phyloP scores from a whole-genome alignment of 2,113 vertebrate species.

The Campylomormyrus tamandua region DNA sequence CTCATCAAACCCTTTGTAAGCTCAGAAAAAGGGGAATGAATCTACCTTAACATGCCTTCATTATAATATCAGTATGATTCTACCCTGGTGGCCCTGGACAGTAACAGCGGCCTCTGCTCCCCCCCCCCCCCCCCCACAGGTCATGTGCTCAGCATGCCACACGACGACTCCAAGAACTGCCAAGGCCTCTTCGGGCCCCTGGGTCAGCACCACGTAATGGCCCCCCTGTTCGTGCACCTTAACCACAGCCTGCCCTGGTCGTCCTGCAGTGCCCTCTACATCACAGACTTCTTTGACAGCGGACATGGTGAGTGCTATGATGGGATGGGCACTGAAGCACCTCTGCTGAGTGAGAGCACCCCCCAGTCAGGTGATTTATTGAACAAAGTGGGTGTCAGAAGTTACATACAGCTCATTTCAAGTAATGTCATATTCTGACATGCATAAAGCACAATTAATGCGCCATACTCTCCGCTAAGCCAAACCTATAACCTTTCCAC shows the following conservation, averaged over 20 bases:
- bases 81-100: background rate
- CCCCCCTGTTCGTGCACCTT: constrained; percentile 75
- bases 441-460: background rate
- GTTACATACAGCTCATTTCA: background rate
- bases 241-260: constrained; percentile 88
- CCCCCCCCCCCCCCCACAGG: constrained; percentile 52
- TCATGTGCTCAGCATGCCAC: constrained; percentile 92
- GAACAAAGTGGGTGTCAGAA: background rate
- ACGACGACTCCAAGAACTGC: constrained; percentile 87
- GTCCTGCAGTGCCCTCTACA: constrained; percentile 83
- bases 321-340: background rate
- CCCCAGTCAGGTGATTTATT: background rate
- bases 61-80: background rate
- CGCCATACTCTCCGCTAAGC: constrained; percentile 25
- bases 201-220: constrained; percentile 80
- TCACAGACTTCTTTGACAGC: constrained; percentile 90
- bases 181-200: constrained; percentile 74
- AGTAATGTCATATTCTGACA: background rate
- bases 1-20: background rate
- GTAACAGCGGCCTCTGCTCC: background rate
- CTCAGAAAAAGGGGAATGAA: background rate
- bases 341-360: background rate
- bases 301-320: constrained; percentile 70
- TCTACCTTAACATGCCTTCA: background rate
- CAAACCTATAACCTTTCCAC: constrained; percentile 64